Base-by-base conservation (phyloP, 2,797 vertebrate genomes). In the Glossophaga mutica region DNA sequence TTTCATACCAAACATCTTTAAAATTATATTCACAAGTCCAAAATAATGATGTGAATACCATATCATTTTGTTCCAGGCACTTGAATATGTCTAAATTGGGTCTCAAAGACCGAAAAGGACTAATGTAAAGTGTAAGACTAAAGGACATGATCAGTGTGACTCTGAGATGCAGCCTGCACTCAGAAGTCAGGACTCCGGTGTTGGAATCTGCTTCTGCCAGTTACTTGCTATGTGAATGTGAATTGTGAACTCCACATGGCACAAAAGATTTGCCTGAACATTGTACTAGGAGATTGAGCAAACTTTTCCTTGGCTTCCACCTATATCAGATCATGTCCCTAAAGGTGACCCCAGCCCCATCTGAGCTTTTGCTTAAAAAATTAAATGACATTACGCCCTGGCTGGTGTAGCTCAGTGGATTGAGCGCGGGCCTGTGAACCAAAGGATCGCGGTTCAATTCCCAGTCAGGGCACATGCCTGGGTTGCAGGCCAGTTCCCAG, bases 121-220 rank as follows among this genome's bases (percentile, higher is more conserved):
- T 73, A 52, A 46, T 44, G 6, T 19, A 24, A 78, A 48, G 18
- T 32, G 5, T 32, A 32, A 50, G 26, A 37, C 52, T 26, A 24
- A 68, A 6, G 5, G 21, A 65, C 9, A 4, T 39, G 14, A 10
- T 44, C 22, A 14, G 0, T 29, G 8, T 39, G 48, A 62, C 12
- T 34, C 0, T 3, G 29, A 59, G 29, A 32, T 15, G 6, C 24
- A 22, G 12, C 0, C 15, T 26, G 3, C 4, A 37, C 39, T 57
- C 26, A n/a, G 26, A 8, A 55, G 42, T 11, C 26, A 37, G 29
- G 26, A 57, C 2, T 0, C 32, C 50, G 10, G 7, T 11, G 9
- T 5, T 77, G 2, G 24, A 71, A 34, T 8, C 18, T 0, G 7
- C 1, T 16, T 50, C 39, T 42, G 3, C 4, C 2, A 5, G 3